A percentile compares a stretch with the other conserved stretches of the same genome.
Evolutionary conservation across 2,888 invertebrate species (phyloP).

Genomic region (Selenia dentaria): DNA sequence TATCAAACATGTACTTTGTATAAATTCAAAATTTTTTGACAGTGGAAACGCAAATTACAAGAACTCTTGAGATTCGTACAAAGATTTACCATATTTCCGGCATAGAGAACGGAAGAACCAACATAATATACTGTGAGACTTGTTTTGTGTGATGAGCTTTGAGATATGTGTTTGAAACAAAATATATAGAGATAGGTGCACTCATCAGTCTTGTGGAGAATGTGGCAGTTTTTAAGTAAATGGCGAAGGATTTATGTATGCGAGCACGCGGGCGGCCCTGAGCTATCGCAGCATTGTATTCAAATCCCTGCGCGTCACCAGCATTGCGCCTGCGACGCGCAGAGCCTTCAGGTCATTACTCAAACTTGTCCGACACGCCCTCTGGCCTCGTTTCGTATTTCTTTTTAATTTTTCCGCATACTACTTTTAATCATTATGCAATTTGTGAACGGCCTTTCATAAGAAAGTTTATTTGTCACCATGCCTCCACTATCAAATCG

Average conservation of each 20-base stretch:
- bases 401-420: conserved; percentile 28
- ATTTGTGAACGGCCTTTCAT: conserved; percentile 12
- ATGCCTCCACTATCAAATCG: not conserved
- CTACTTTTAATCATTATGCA: conserved; percentile 23
- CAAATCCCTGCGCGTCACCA: conserved; percentile 70
- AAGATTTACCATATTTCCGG: no score
- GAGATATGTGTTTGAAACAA: no score
- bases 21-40: no score
- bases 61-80: no score
- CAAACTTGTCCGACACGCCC: conserved; percentile 57
- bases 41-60: no score
- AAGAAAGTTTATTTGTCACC: conserved; percentile 5
- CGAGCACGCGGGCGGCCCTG: conserved; percentile 73
- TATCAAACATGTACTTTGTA: no score
- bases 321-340: conserved; percentile 42
- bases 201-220: conserved; percentile 52
- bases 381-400: conserved; percentile 39
- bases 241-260: conserved; percentile 71
- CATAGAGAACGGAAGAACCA: no score
- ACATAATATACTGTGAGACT: no score
- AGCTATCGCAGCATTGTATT: conserved; percentile 81
- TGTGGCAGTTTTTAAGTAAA: conserved; percentile 71
- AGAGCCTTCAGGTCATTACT: conserved; percentile 55
- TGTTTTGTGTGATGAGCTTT: no score
- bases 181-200: no score